phyloP scores from a whole-genome alignment of 2,888 invertebrate genomes.

The Cosmia pyralina region DNA sequence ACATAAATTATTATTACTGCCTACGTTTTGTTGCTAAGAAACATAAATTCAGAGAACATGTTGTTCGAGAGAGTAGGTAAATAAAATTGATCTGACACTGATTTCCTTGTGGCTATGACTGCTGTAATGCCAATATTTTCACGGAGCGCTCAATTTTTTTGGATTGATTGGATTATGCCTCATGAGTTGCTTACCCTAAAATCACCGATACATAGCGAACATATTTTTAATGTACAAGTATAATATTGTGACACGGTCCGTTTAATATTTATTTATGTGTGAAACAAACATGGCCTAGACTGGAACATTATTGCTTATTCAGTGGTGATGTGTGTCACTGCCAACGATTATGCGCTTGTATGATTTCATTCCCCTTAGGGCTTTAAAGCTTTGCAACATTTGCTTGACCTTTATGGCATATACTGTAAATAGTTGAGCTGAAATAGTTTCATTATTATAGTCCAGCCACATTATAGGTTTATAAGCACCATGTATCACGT shows the following conservation, averaged over 20 bases:
- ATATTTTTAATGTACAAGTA: conserved; percentile 54
- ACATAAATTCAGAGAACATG: conserved; percentile 60
- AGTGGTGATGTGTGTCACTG: conserved; percentile 84
- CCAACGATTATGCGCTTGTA: conserved; percentile 81
- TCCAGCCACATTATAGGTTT: not conserved
- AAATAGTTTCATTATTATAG: conserved; percentile 32
- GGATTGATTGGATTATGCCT: conserved; percentile 33
- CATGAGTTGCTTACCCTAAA: conserved; percentile 66
- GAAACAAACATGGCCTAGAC: conserved; percentile 76
- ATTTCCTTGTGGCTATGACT: conserved; percentile 22
- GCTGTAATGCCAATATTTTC: not conserved
- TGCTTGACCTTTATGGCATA: conserved; percentile 59
- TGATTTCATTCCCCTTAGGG: conserved; percentile 79
- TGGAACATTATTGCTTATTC: conserved; percentile 79
- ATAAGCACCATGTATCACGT: not conserved
- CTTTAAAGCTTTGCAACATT: conserved; percentile 71
- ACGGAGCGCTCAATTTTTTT: not conserved
- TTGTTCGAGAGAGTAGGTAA: conserved; percentile 49
- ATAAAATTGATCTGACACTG: conserved; percentile 49
- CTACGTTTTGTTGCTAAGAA: conserved; percentile 73
- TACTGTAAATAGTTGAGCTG: conserved; percentile 48
- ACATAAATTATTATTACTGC: conserved; percentile 78
- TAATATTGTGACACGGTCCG: conserved; percentile 69
- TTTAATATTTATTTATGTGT: conserved; percentile 79
- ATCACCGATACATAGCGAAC: conserved; percentile 60